Base-by-base conservation (phyloP, 2,797 vertebrate genomes). In the Acanthis flammea region DNA sequence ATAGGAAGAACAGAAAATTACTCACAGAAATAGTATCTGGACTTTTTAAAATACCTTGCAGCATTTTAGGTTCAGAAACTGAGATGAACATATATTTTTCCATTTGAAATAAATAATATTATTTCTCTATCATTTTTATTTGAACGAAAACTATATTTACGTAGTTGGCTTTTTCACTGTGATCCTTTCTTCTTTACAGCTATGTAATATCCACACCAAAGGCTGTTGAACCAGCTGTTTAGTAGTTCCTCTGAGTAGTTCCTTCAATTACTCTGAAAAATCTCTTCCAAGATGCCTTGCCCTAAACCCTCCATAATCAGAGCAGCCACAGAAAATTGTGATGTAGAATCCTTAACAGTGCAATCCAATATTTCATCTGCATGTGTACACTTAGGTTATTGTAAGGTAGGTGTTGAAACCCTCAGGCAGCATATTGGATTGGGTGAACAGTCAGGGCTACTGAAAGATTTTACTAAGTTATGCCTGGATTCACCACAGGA, bases 1-100 rank as follows among this genome's bases (percentile, higher is more conserved):
- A 61, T 45, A 76, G 71, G 77, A 76, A 94, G 82, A 94, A 95
- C 14, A 77, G 41, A 96, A 95, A 96, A 92, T 73, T 12, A 48
- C 51, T 91, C 42, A 80, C 67, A 79, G 76, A 89, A 84, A 90
- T 61, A 90, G 76, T 3, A 65, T 70, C 85, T 72, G 55, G 82
- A 78, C 60, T 92, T 95, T 37, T 86, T 35, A 96, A 94, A 44
- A 53, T 24, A 88, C 48, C 68, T 87, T n/a, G 12, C 57, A 90
- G 82, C 78, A 77, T 80, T 91, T 68, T 54, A 73, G 55, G 30
- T 82, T 73, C 82, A 88, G 68, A 92, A 96, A 88, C 76, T 45
- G 66, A 91, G 71, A 81, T 58, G 95, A 94, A 91, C 65, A 70
- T 42, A 51, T 4, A 13, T 65, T 84, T 88, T 95, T 88, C 90